Evolutionary conservation across 1,140 invertebrate genomes (phyloP).

Genomic region (Euwallacea fornicatus): DNA sequence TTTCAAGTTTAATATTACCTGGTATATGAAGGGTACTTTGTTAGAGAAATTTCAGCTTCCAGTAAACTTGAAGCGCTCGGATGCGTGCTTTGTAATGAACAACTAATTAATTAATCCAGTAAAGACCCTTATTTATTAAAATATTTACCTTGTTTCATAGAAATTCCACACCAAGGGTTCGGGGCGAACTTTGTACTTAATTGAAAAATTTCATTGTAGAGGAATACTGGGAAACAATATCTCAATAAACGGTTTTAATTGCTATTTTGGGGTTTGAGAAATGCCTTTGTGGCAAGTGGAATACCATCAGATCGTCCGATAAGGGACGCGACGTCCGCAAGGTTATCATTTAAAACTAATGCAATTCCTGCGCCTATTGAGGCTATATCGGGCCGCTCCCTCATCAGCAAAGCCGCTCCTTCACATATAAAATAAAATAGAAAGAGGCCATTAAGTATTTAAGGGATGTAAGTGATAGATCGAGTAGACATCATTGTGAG

Average conservation of each 20-base stretch:
- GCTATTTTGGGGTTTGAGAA: background rate
- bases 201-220: conserved; percentile 31
- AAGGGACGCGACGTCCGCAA: no score
- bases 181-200: conserved; percentile 27
- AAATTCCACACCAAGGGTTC: conserved; percentile 36
- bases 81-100: conserved; percentile 41
- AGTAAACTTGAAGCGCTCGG: conserved; percentile 39
- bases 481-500: conserved; percentile 44
- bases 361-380: no score
- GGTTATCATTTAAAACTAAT: no score
- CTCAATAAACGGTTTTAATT: conserved; percentile 25
- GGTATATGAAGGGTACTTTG: conserved; percentile 41
- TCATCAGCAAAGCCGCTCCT: no score
- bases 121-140: conserved; percentile 42
- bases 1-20: conserved; percentile 41
- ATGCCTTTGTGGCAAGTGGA: background rate
- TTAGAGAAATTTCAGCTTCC: conserved; percentile 41
- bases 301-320: no score
- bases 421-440: conserved; percentile 26
- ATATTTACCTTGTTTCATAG: conserved; percentile 40
- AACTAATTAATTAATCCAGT: conserved; percentile 42
- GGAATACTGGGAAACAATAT: conserved; percentile 18
- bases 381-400: no score
- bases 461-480: conserved; percentile 43
- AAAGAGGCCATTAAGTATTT: conserved; percentile 44